A percentile compares a stretch with the other conserved stretches of the same genome.
phyloP scores from a whole-genome alignment of 2,797 vertebrate genomes.

The Valencia hispanica region DNA sequence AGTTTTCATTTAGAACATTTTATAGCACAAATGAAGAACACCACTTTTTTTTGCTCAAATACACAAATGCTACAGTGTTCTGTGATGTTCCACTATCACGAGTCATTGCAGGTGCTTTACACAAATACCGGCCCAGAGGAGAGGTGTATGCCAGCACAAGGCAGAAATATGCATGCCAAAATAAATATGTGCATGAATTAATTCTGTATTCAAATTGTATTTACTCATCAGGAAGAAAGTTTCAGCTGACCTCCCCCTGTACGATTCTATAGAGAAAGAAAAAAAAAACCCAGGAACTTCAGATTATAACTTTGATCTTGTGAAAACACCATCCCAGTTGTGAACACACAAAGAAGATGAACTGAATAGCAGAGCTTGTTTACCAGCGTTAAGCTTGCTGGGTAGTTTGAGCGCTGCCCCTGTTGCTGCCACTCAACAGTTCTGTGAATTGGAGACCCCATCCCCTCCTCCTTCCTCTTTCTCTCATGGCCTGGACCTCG shows the following conservation, averaged over 20 bases:
- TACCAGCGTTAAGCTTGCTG: conserved; percentile 36
- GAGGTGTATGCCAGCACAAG: conserved; percentile 38
- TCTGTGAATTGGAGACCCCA: conserved; percentile 40
- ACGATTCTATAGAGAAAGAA: neutral
- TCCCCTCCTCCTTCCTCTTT: conserved; percentile 27
- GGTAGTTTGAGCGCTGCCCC: conserved; percentile 52
- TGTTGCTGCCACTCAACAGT: conserved; percentile 69
- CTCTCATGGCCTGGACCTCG: conserved; percentile 42
- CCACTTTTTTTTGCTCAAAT: neutral
- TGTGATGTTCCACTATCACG: conserved; percentile 35
- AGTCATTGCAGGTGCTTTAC: conserved; percentile 50
- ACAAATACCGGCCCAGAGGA: conserved; percentile 30
- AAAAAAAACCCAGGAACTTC: conserved; percentile 18
- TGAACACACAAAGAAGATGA: conserved; percentile 12
- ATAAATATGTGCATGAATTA: conserved; percentile 22
- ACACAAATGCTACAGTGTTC: conserved; percentile 1
- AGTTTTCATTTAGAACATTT: neutral
- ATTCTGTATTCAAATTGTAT: conserved; percentile 30
- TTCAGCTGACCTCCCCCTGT: conserved; percentile 12
- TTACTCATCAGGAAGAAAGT: conserved; percentile 20
- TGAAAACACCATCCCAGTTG: conserved; percentile 6
- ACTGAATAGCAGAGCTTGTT: conserved; percentile 31
- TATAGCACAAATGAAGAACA: neutral
- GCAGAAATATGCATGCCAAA: conserved; percentile 43
- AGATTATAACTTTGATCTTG: conserved; percentile 44